phyloP scores from a whole-genome alignment of 1,140 invertebrate species.

The Heliconius nattereri region DNA sequence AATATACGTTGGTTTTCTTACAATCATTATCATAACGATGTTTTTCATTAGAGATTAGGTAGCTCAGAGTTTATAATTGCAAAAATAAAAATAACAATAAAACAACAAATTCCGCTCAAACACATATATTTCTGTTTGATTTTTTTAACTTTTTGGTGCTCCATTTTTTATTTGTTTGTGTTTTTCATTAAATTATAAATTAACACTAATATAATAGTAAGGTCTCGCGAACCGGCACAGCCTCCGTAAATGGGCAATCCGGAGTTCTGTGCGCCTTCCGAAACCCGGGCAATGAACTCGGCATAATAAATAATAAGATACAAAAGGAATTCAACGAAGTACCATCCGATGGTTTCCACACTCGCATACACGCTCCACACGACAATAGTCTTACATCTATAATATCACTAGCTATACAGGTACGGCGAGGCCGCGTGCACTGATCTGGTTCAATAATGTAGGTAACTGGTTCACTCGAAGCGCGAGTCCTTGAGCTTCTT shows the following conservation, averaged over 20 bases:
- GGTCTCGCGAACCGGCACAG: constrained; percentile 58
- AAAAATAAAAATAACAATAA: constrained; percentile 48
- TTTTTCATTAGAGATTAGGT: background rate
- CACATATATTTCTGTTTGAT: constrained; percentile 76
- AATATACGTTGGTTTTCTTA: background rate
- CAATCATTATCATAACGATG: background rate
- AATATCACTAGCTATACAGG: constrained; percentile 80
- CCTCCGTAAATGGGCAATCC: constrained; percentile 75
- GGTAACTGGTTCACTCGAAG: constrained; percentile 72
- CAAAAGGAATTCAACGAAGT: constrained; percentile 75
- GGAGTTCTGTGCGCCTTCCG: constrained; percentile 58
- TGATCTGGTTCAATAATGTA: constrained; percentile 55
- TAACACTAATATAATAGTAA: constrained; percentile 74
- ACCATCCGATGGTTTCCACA: constrained; percentile 73
- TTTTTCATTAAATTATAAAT: constrained; percentile 75
- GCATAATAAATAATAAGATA: constrained; percentile 80
- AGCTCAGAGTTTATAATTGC: background rate
- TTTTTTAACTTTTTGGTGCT: constrained; percentile 76
- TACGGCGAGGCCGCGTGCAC: constrained; percentile 66
- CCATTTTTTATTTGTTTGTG: constrained; percentile 73
- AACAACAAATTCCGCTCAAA: constrained; percentile 69
- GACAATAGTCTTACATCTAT: constrained; percentile 72
- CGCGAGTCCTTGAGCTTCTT: constrained; percentile 87
- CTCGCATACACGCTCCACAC: constrained; percentile 68
- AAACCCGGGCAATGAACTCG: constrained; percentile 76